Evolutionary conservation across 2,888 invertebrate species (phyloP), one percentile per base, ranked within the genome.

Genomic region (Lysandra coridon): DNA sequence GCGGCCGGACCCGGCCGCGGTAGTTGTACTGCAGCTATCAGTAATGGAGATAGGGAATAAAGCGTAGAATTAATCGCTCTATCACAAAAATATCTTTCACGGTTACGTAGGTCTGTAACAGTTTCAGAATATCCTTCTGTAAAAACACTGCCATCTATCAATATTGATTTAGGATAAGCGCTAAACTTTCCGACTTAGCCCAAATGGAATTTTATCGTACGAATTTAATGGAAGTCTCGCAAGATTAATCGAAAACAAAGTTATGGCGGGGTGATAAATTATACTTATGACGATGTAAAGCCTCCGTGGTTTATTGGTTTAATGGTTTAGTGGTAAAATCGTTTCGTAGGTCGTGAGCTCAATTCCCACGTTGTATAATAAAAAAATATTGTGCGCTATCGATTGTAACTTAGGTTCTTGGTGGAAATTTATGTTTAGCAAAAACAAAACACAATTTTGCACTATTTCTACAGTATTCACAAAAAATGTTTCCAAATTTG

Each of bases 221-320:
- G 80, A 82, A 81, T 79, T 81, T 74, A 44, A 80, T 78, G 77
- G 62, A 79, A 78, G 79, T 82, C 82, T 82, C 77, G 77, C 78
- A 80, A 83, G 82, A 83, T 83, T 83, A 84, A 82, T 83, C 81
- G 81, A 81, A 82, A 83, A 83, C 79, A 78, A 81, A 81, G 78
- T 81, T 81, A 80, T 73, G 79, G 80, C 80, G 81, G 75, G 73
- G 80, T 83, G 83, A 83, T 84, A 83, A 83, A 84, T 84, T 82
- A 80, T 82, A 80, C 82, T 81, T 83, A 82, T 81, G 80, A 82
- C 82, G 81, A 82, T 81, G 81, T 64, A 80, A 57, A 80, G 80
- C 75, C 75, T 78, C 60, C 76, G 78, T 81, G 80, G 76, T 80
- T 78, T 79, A 14, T 57, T 76, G 73, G 53, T 76, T 78, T 79